Evolutionary conservation across 2,797 vertebrate genomes (phyloP), one percentile per base, ranked within the genome.

Genomic region (Rhabdomys pumilio): DNA sequence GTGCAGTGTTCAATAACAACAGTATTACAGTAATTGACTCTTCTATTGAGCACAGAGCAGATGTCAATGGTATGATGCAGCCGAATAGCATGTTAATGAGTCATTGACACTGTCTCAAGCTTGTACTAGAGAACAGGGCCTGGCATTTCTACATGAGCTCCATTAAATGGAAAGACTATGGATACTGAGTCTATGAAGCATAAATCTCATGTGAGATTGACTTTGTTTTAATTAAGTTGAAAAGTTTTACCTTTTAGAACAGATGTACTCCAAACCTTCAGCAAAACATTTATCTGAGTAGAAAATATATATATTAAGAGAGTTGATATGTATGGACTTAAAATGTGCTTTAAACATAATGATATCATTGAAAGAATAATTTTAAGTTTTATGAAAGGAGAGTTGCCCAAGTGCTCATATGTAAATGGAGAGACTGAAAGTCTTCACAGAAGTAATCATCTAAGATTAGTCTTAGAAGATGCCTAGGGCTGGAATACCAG

Each of bases 1-100:
- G 1, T 75, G 29, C 61, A 90, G 38, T 87, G 31, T 81, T 96
- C 95, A 95, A 84, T 94, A 93, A 63, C 69, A 89, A 93, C 57
- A 93, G 47, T 80, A 81, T 95, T 95, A 91, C 26, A 85, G 44
- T 91, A 96, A 94, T 93, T 89, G 90, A 96, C 81, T 95, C 26
- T 89, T 93, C 83, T 63, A 63, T 22, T 59, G 79, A 89, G 31
- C 24, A 91, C 55, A 53, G 63, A 89, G 41, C 47, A 90, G 72
- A 94, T 94, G 86, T 92, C 80, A 93, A 84, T 17, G 67, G 34
- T 89, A 59, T 19, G 55, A 17, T 81, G 44, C 31, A 95, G 91
- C 22, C n/a, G n/a, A 95, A 82, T 63, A 93, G 81, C 55, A 93
- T 80, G 86, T 94, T 95, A 91, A 88, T 82, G 90, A 82, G 92